Conservation (phyloP, 2,113 vertebrate species). For the Poeciliopsis turrubarensis region DNA sequence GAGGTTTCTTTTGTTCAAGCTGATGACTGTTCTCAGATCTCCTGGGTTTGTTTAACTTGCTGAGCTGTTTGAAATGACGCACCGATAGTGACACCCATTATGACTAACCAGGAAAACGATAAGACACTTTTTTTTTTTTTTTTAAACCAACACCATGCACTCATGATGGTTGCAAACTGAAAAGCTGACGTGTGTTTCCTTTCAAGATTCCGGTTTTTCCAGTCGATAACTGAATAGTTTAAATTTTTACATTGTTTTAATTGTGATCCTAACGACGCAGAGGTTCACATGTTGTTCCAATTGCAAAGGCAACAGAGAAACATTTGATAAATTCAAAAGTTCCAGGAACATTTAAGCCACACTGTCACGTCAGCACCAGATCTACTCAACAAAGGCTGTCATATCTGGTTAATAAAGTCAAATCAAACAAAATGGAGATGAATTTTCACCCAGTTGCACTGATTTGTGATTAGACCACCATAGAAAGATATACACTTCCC, state of each 20-base stretch:
- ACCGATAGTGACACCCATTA: background rate
- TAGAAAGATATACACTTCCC: background rate
- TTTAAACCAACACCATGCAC: background rate
- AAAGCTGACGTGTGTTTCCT: background rate
- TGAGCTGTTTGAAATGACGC: slow-evolving; percentile 8
- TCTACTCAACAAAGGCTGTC: slow-evolving; percentile 14
- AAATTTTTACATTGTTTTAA: background rate
- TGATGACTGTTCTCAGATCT: background rate
- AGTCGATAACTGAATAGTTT: background rate
- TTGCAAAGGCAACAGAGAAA: no score
- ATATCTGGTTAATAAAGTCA: slow-evolving; percentile 16
- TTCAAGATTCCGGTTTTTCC: background rate
- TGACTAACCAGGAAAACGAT: slow-evolving; percentile 13
- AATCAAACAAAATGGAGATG: slow-evolving; percentile 48
- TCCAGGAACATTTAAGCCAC: slow-evolving; percentile 1
- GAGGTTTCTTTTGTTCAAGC: slow-evolving; percentile 1
- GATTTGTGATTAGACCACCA: background rate
- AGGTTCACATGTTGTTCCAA: background rate
- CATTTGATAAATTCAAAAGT: background rate
- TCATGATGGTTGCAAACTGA: background rate
- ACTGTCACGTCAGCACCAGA: background rate
- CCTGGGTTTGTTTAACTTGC: background rate
- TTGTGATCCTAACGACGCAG: background rate
- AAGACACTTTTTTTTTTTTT: background rate
- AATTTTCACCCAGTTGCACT: slow-evolving; percentile 14